Base-by-base conservation (phyloP, 2,888 invertebrate genomes). In the Pyralis farinalis region DNA sequence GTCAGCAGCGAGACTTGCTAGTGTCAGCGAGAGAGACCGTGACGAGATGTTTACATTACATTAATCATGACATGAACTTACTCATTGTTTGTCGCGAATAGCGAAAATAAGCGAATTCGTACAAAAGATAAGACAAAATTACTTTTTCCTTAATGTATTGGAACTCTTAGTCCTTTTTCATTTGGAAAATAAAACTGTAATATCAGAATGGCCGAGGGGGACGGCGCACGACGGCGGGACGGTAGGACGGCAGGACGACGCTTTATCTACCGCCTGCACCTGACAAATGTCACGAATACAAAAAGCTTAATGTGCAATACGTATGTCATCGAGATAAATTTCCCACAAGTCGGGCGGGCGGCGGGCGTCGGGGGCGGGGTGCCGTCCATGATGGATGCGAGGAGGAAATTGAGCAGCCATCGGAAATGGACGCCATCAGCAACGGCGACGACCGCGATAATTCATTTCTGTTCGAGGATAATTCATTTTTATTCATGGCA, bases 361-460 rank as follows among this genome's bases (percentile, higher is more conserved):
- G 28, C 10, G 27, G 1, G 29, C 12, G 32, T 11, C 12, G 37
- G 31, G 25, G n/a, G n/a, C n/a, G n/a, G n/a, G n/a, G n/a, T n/a
- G n/a, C n/a, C n/a, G n/a, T n/a, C 47, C 58, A 50, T 63, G 63
- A 66, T 63, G 53, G 66, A 66, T 63, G 55, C 36, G 46, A 43
- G 43, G 46, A 55, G 66, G 65, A 65, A 65, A 66, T 63, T 55
- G 66, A 55, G 49, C 59, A 49, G 49, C 36, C 57, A 46, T 51
- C 55, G 64, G 61, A 64, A 61, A 58, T 56, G 53, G 53, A 40
- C 49, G 51, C 54, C 46, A 47, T 33, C 32, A 32, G 32, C 31
- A 27, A 25, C 27, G 38, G 36, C 41, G 29, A 25, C 25, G 37
- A 40, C 38, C 38, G 33, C 36, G 36, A 36, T 42, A 36, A 41